These are phyloP conservation scores for Scaptomyza montana DNA, from an alignment of 1,140 invertebrate genomes.

Conservation along the genomic window DNA sequence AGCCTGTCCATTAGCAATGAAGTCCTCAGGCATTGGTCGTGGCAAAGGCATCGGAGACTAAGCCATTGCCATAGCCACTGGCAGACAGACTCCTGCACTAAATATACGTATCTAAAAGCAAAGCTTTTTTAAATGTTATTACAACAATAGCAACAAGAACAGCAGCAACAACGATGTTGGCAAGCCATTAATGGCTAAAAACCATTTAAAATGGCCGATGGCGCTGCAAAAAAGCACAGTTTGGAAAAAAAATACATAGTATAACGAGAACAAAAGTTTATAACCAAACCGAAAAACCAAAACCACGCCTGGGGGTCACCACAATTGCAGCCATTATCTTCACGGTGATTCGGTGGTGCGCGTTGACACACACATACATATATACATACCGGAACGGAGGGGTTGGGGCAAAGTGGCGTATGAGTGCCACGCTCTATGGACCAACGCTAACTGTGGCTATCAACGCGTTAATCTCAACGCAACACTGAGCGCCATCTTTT, in stretches of 20 bases:
- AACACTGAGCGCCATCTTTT: slow-evolving; percentile 59
- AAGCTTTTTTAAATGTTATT: slow-evolving; percentile 81
- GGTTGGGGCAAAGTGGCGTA: slow-evolving; percentile 58
- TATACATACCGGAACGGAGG: slow-evolving; percentile 6
- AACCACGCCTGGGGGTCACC: slow-evolving; percentile 79
- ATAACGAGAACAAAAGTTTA: slow-evolving; percentile 74
- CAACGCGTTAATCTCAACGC: slow-evolving; percentile 74
- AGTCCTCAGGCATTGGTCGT: slow-evolving; percentile 29
- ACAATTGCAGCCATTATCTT: slow-evolving; percentile 81
- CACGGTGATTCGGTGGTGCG: slow-evolving; percentile 57
- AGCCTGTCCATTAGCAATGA: slow-evolving; percentile 61
- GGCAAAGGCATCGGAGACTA: slow-evolving; percentile 37
- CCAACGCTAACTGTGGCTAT: slow-evolving; percentile 55
- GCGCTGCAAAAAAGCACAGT: slow-evolving; percentile 55
- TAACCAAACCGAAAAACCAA: slow-evolving; percentile 76
- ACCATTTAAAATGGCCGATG: slow-evolving; percentile 78
- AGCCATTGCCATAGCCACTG: slow-evolving; percentile 27
- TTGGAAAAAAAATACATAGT: slow-evolving; percentile 22
- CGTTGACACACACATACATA: slow-evolving; percentile 46
- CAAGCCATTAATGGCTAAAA: slow-evolving; percentile 78
- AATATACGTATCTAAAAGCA: slow-evolving; percentile 70
- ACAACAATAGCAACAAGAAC: slow-evolving; percentile 58
- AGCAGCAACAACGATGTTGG: slow-evolving; percentile 16
- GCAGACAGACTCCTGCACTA: slow-evolving; percentile 60
- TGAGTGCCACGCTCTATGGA: slow-evolving; percentile 66